A percentile compares a stretch with the other conserved stretches of the same genome.
These are phyloP conservation scores for Drosophila quadrilineata DNA, from an alignment of 1,140 invertebrate genomes.

Conservation along the genomic window DNA sequence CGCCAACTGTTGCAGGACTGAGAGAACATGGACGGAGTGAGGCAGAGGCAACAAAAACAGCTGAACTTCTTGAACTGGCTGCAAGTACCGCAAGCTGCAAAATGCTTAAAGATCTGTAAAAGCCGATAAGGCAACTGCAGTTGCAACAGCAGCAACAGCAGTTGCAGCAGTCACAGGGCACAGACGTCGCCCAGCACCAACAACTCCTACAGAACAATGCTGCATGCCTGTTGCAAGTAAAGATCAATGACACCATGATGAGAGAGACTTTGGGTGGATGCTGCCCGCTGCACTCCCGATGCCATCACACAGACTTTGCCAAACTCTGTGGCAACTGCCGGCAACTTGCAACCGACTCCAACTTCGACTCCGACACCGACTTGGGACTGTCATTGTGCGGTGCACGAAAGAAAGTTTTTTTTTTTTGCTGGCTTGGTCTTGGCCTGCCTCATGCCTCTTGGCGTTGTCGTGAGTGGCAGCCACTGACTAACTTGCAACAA, in stretches of 20 bases:
- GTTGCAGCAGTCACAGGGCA: not conserved
- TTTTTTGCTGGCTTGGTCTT: conserved; percentile 3
- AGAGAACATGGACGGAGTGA: no score
- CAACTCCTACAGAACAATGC: conserved; percentile 70
- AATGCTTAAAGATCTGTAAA: conserved; percentile 44
- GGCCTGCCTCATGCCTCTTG: not conserved
- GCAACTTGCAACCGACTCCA: not conserved
- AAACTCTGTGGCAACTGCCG: conserved; percentile 47
- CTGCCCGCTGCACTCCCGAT: conserved; percentile 16
- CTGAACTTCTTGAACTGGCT: conserved; percentile 50
- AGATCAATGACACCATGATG: conserved; percentile 75
- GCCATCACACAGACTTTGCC: conserved; percentile 25
- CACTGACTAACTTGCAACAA: conserved; percentile 41
- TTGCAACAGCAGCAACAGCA: not conserved
- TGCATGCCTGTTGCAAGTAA: conserved; percentile 49
- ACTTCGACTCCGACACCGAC: not conserved
- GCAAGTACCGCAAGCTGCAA: conserved; percentile 70
- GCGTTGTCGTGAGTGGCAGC: conserved; percentile 44
- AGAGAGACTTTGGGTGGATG: conserved; percentile 44
- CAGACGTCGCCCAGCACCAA: conserved; percentile 15
- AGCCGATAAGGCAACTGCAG: conserved; percentile 52
- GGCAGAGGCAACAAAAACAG: conserved; percentile 16
- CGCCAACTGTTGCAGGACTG: no score
- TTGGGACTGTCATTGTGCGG: conserved; percentile 15
- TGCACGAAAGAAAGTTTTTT: conserved; percentile 59